Evolutionary conservation across 2,888 invertebrate species (phyloP).

Genomic region (Campopleginae sp.): DNA sequence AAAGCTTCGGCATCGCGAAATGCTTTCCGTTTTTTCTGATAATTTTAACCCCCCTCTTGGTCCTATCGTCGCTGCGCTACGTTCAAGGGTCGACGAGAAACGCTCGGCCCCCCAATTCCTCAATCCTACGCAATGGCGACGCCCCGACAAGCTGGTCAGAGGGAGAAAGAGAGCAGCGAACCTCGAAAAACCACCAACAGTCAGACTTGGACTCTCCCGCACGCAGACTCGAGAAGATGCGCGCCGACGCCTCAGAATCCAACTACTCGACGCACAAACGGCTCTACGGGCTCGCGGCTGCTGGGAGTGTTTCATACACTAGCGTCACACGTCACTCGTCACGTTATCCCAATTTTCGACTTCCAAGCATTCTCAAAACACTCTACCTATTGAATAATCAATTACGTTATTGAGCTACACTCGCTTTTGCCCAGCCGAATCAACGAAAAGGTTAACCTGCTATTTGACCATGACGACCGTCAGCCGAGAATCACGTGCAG

Average conservation of each 20-base stretch:
- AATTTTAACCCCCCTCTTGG: constrained; percentile 64
- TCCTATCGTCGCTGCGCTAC: constrained; percentile 49
- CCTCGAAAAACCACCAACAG: constrained; percentile 54
- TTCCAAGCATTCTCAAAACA: constrained; percentile 29
- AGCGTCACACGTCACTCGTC: constrained; percentile 49
- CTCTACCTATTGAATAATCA: constrained; percentile 24
- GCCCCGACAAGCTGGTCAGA: constrained; percentile 76
- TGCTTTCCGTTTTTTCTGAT: not conserved
- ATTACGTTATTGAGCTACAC: constrained; percentile 32
- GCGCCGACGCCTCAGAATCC: constrained; percentile 66
- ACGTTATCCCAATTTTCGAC: constrained; percentile 37
- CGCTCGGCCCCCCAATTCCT: constrained; percentile 69
- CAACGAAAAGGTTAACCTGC: not conserved
- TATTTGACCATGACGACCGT: not conserved
- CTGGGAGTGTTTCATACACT: constrained; percentile 66
- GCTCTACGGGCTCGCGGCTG: constrained; percentile 61
- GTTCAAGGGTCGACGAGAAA: constrained; percentile 66
- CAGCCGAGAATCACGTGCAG: constrained; percentile 1
- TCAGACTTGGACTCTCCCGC: constrained; percentile 71
- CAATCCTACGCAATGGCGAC: constrained; percentile 81
- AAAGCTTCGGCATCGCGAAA: not conserved
- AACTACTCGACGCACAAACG: constrained; percentile 66
- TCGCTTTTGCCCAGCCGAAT: constrained; percentile 16
- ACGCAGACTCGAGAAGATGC: constrained; percentile 78
- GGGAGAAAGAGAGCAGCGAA: constrained; percentile 20